Evolutionary conservation across 1,140 invertebrate species (phyloP).

Genomic region (Parapsyche elsis): DNA sequence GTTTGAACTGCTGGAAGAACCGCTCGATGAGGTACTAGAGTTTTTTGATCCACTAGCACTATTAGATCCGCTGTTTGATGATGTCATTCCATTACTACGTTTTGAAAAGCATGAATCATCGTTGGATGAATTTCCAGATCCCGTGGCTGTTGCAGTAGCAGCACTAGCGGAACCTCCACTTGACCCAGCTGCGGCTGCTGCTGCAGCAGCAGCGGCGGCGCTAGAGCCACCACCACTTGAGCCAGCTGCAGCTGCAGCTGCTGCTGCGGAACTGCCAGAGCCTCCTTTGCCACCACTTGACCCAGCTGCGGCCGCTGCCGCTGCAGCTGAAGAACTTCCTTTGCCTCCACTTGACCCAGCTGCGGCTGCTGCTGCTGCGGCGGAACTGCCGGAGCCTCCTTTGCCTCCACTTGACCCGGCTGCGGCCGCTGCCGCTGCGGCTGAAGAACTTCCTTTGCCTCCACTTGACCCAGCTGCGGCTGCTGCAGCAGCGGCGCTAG

Average conservation of each 20-base stretch:
- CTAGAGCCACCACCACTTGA: neutral
- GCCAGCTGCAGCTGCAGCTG: neutral
- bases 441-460: constrained; percentile 54
- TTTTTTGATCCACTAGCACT: neutral
- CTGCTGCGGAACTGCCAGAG: neutral
- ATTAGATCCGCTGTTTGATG: neutral
- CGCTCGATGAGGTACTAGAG: neutral
- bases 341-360: too few relatives aligned
- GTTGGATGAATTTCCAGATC: neutral
- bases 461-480: constrained; percentile 49
- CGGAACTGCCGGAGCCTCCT: too few relatives aligned
- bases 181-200: neutral
- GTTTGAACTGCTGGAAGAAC: neutral
- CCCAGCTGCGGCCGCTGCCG: neutral
- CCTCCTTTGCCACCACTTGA: too few relatives aligned
- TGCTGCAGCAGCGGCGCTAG: constrained; percentile 49
- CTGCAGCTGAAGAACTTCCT: too few relatives aligned
- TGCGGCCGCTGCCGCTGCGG: neutral
- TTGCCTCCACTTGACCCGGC: neutral
- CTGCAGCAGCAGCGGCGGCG: neutral
- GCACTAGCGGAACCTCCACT: neutral
- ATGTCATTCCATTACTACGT: neutral
- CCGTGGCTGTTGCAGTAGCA: neutral
- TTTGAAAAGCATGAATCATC: neutral
- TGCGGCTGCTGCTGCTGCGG: too few relatives aligned